These are phyloP conservation scores for Xiphias gladius DNA, from an alignment of 2,113 vertebrate genomes.

Conservation along the genomic window DNA sequence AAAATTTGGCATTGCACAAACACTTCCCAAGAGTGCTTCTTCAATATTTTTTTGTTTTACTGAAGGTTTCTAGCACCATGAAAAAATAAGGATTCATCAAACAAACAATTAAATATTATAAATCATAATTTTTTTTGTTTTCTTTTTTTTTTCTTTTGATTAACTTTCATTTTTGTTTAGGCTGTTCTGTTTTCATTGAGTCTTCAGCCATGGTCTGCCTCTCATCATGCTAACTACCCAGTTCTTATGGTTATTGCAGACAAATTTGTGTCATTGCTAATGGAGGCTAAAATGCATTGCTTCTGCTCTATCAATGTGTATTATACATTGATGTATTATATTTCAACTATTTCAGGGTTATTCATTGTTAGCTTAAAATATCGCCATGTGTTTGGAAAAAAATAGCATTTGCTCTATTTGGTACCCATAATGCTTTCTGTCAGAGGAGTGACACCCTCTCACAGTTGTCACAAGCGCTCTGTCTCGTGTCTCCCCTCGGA, in stretches of 20 bases:
- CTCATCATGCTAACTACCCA: neutral
- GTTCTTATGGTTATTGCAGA: neutral
- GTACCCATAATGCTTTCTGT: slow-evolving; percentile 73
- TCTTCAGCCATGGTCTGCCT: neutral
- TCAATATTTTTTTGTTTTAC: neutral
- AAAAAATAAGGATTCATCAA: neutral
- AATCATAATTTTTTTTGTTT: too few relatives aligned
- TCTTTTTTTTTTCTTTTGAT: neutral
- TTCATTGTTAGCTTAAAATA: slow-evolving; percentile 36
- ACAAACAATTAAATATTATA: neutral
- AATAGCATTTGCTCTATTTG: slow-evolving; percentile 56
- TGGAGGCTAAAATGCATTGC: neutral
- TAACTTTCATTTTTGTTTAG: neutral
- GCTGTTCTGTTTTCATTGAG: neutral
- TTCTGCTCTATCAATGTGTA: neutral
- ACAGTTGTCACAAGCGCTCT: slow-evolving; percentile 82
- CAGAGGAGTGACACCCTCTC: slow-evolving; percentile 74
- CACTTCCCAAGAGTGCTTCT: neutral
- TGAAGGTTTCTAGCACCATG: neutral
- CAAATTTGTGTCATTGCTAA: neutral
- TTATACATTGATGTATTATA: neutral
- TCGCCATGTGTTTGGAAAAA: slow-evolving; percentile 1
- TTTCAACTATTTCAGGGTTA: neutral
- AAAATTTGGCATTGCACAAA: neutral
- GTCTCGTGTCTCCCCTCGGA: slow-evolving; percentile 81